Conservation (phyloP, 2,113 vertebrate species). For the Motacilla alba region DNA sequence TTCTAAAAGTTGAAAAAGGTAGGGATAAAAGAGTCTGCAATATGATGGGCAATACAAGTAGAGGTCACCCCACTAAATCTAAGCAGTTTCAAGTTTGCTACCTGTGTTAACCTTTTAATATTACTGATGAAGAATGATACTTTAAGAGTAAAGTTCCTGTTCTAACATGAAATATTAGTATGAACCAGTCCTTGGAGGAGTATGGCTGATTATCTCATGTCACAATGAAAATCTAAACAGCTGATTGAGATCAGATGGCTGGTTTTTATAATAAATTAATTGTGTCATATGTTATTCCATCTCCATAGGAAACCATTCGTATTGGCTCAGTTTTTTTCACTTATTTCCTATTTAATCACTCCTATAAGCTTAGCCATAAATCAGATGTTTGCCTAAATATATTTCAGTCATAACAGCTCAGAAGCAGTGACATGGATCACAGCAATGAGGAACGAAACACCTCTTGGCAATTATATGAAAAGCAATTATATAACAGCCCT, state of each 20-base stretch:
- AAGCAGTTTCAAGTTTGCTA: not conserved
- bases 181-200: not conserved
- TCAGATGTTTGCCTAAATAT: not conserved
- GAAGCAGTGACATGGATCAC: not conserved
- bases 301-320: not conserved
- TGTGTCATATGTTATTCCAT: not conserved
- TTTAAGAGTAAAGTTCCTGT: not conserved
- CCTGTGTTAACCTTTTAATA: not conserved
- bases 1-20: not conserved
- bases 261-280: not conserved
- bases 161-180: not conserved
- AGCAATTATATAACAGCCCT: not conserved
- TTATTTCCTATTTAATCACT: not conserved
- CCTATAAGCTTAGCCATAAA: not conserved
- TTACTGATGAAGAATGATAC: rapidly evolving
- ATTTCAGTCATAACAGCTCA: not conserved
- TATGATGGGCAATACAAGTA: not conserved
- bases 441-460: not conserved
- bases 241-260: not conserved
- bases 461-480: not conserved
- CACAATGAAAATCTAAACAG: not conserved
- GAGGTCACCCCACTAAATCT: not conserved
- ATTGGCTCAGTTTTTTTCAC: not conserved
- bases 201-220: not conserved
- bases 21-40: not conserved